Evolutionary conservation across 2,888 invertebrate genomes (phyloP).

Genomic region (Acronicta leporina): DNA sequence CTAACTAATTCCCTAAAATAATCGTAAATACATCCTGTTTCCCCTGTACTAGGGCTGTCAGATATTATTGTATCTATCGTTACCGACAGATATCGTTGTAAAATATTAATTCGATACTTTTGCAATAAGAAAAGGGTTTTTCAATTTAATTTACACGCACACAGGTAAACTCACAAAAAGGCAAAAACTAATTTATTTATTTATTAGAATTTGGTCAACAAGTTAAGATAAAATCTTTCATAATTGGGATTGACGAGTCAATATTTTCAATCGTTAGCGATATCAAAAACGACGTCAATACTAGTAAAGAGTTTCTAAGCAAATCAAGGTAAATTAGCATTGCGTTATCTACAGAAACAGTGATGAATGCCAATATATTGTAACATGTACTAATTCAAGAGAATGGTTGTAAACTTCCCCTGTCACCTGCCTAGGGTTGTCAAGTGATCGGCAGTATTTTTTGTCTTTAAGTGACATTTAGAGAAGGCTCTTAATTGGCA

Average conservation of each 20-base stretch:
- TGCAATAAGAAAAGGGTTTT: too few species aligned
- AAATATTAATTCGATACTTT: too few species aligned
- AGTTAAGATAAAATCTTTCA: too few species aligned
- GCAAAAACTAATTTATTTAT: too few species aligned
- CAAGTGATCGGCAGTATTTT: background rate
- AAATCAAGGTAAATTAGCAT: slow-evolving; percentile 23
- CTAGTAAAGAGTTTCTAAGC: slow-evolving; percentile 13
- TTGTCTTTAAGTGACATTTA: background rate
- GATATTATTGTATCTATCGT: background rate
- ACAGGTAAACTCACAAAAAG: too few species aligned
- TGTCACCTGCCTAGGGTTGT: slow-evolving; percentile 10
- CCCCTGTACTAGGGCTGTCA: background rate
- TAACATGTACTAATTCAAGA: slow-evolving; percentile 44
- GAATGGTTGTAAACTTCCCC: slow-evolving; percentile 36
- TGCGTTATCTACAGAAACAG: slow-evolving; percentile 21
- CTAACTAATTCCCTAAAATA: too few species aligned
- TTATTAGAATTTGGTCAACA: too few species aligned
- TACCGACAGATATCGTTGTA: too few species aligned
- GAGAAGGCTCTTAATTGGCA: background rate
- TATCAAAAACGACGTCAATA: background rate
- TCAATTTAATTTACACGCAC: too few species aligned
- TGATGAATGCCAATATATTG: slow-evolving; percentile 34
- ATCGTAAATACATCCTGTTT: background rate
- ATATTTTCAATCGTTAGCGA: too few species aligned
- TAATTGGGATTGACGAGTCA: too few species aligned